Evolutionary conservation across 2,888 invertebrate genomes (phyloP).

Genomic region (Xanthostigma xanthostigma): DNA sequence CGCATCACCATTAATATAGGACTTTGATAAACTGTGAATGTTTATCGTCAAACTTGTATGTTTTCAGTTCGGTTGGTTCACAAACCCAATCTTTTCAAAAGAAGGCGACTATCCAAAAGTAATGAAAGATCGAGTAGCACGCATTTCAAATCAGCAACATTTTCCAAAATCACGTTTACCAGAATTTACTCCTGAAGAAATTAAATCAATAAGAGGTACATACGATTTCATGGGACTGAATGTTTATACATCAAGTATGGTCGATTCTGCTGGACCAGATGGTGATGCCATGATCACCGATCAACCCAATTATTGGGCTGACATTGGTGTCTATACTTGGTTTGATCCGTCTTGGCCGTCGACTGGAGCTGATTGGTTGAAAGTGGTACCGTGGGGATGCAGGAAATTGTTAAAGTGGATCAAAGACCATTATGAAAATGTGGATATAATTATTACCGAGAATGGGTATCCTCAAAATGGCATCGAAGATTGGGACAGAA

Average conservation of each 20-base stretch:
- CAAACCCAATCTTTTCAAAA: conserved; percentile 27
- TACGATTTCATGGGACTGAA: conserved; percentile 35
- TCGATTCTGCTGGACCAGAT: not conserved
- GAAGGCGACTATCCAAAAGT: conserved; percentile 14
- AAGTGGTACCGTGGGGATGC: conserved; percentile 53
- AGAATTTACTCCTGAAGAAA: conserved; percentile 35
- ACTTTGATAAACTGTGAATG: too few species aligned
- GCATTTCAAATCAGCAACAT: conserved; percentile 12
- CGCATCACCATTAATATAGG: too few species aligned
- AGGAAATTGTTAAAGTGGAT: conserved; percentile 47
- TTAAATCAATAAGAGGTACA: conserved; percentile 26
- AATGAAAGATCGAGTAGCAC: conserved; percentile 12
- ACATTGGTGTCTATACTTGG: conserved; percentile 26
- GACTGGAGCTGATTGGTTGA: conserved; percentile 30
- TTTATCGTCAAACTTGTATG: not conserved
- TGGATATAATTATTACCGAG: conserved; percentile 41
- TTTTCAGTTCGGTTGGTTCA: conserved; percentile 31
- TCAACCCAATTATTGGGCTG: conserved; percentile 10
- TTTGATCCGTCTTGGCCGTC: conserved; percentile 29
- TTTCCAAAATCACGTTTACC: conserved; percentile 29
- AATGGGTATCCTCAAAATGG: conserved; percentile 37
- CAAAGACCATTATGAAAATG: conserved; percentile 39
- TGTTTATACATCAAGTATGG: conserved; percentile 26
- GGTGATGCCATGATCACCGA: not conserved
- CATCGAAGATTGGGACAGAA: too few species aligned